Percentiles rank a stretch among this genome's conserved stretches.
Conservation (phyloP, 2,888 invertebrate genomes). For the Eurytoma californica region DNA sequence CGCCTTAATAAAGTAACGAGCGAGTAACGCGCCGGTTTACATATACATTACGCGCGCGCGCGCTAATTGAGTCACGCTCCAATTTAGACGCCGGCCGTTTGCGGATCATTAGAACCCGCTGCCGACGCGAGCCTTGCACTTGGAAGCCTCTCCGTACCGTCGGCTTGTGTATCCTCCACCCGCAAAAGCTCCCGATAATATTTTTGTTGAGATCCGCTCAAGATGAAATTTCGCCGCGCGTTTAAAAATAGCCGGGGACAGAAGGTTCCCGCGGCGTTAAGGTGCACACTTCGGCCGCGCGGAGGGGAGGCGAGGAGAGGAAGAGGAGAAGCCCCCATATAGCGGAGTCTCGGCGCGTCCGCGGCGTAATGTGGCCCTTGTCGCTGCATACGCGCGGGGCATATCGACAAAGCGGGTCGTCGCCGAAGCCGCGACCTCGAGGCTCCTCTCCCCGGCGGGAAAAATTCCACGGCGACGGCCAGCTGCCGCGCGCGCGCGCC, state of each 20-base stretch:
- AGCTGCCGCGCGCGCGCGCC: slow-evolving; percentile 37
- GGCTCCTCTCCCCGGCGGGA: neutral
- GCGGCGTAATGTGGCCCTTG: neutral
- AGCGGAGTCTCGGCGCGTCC: slow-evolving; percentile 34
- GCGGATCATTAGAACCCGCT: too few species aligned
- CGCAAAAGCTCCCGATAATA: too few species aligned
- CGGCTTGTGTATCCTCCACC: too few species aligned
- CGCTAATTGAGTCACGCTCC: slow-evolving; percentile 22
- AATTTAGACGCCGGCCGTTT: neutral
- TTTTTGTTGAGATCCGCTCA: too few species aligned
- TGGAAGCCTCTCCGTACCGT: too few species aligned
- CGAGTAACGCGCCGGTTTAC: neutral
- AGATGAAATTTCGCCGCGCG: too few species aligned
- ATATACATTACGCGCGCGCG: neutral
- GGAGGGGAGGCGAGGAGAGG: too few species aligned
- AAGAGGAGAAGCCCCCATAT: neutral
- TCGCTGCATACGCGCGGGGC: slow-evolving; percentile 33
- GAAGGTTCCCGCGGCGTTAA: too few species aligned
- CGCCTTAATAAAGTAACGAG: slow-evolving; percentile 23
- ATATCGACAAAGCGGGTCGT: slow-evolving; percentile 24
- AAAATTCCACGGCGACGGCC: slow-evolving; percentile 13
- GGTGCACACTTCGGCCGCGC: too few species aligned
- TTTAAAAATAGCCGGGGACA: too few species aligned
- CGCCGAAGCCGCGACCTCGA: neutral
- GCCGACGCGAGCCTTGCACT: too few species aligned